Evolutionary conservation across 1,140 invertebrate genomes (phyloP), one percentile per base, ranked within the genome.

Genomic region (Drosophila orena): DNA sequence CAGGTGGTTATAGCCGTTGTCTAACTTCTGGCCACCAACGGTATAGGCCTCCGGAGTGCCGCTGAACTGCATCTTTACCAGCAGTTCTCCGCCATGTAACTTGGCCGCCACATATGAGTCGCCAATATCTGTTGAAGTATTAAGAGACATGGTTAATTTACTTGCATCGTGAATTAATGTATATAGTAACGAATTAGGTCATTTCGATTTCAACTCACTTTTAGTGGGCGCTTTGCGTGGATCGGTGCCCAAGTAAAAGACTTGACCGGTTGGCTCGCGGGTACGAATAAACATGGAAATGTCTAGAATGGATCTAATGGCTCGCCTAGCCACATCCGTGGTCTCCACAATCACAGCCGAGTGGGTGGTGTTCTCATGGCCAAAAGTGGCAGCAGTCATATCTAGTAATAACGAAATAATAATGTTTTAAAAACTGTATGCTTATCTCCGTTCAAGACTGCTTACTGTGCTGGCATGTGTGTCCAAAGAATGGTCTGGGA

Each of bases 211-310:
- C 0, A 27, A 74, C 81, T 90, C 42, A 92, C 91, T 88, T 46
- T 79, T 91, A 3, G 81, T 58, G 4, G 83, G 72, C 34, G 56
- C 64, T 53, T 92, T 92, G 37, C 76, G 79, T 1, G 95, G 93
- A 78, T 94, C 94, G 11, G 96, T 96, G 14, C 98, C 98, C 24
- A 99, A 92, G 92, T 98, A 98, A 91, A 98, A 97, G 49, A 99
- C 96, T 70, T 97, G 95, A 2, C 98, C 97, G 4, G 94, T 94
- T 4, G 95, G 93, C 91, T 98, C 95, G 43, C 97, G 93, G 0
- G 98, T 99, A 34, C 97, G 94, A 46, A 98, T 95, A 91, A 99
- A 98, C 95, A 99, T 97, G 2, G 97, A 98, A 42, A 99, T 96
- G 90, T 98, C 97, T 27, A 98, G 94, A 46, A 97, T 95, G 30